Percentiles rank a stretch among this genome's conserved stretches.
These are phyloP conservation scores for Piscicola geometra DNA, from an alignment of 2,888 invertebrate species.

Conservation along the genomic window DNA sequence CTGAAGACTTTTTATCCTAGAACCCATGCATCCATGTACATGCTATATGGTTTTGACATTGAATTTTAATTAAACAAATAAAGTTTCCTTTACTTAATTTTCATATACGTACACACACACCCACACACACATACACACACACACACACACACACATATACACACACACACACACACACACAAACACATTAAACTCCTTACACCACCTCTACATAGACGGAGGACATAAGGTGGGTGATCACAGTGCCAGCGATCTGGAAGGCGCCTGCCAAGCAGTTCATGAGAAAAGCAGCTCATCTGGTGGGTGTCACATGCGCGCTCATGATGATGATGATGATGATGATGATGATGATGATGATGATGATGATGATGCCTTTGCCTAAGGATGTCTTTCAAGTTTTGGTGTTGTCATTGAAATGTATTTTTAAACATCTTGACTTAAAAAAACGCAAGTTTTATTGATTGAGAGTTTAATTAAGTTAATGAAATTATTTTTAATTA, in stretches of 20 bases:
- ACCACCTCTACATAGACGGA: conserved; percentile 51
- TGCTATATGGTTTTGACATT: too few species aligned
- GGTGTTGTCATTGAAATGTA: background rate
- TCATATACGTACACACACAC: too few species aligned
- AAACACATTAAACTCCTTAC: too few species aligned
- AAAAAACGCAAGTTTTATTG: too few species aligned
- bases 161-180: too few species aligned
- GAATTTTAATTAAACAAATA: too few species aligned
- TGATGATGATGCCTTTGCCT: conserved; percentile 30
- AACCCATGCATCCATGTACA: too few species aligned
- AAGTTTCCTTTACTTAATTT: too few species aligned
- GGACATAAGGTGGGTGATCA: conserved; percentile 61
- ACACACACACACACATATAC: background rate
- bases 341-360: conserved; percentile 35
- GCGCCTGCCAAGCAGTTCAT: conserved; percentile 62
- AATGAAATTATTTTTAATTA: too few species aligned
- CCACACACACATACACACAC: background rate
- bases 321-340: conserved; percentile 36
- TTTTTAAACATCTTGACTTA: background rate
- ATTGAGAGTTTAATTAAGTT: too few species aligned
- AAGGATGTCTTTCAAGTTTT: background rate
- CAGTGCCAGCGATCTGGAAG: conserved; percentile 62
- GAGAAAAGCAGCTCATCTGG: conserved; percentile 60
- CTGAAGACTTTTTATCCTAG: too few species aligned
- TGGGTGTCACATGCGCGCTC: conserved; percentile 43